Evolutionary conservation across 30 jellyfish, hydroid and myxozoan species (phyloP).

Genomic region (Clytia hemisphaerica): DNA sequence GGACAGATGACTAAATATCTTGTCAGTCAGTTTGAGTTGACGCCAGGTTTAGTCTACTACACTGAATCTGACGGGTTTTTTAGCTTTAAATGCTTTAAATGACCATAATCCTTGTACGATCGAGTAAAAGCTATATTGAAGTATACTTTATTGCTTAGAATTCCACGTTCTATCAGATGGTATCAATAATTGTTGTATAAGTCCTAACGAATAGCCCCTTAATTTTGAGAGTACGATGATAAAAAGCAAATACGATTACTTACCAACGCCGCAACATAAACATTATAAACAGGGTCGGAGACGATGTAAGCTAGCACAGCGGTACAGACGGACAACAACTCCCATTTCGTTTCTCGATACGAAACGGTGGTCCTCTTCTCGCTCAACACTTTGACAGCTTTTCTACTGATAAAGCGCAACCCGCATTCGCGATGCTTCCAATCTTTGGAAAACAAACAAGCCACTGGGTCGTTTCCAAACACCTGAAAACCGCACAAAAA

Average conservation of each 20-base stretch:
- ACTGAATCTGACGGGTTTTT: too few relatives aligned
- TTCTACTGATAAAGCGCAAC: slow-evolving; percentile 82
- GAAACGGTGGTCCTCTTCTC: slow-evolving; percentile 69
- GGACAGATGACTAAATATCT: too few relatives aligned
- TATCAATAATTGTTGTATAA: too few relatives aligned
- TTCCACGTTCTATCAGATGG: too few relatives aligned
- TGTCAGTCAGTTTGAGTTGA: too few relatives aligned
- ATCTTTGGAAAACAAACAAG: slow-evolving; percentile 86
- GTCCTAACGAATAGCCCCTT: too few relatives aligned
- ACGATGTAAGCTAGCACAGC: slow-evolving; percentile 61
- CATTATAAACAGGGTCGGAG: slow-evolving; percentile 93
- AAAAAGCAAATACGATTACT: slow-evolving; percentile 10
- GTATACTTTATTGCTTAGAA: too few relatives aligned
- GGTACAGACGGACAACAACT: slow-evolving; percentile 55
- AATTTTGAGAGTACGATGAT: too few relatives aligned
- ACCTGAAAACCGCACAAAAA: slow-evolving; percentile 20
- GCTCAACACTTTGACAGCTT: slow-evolving; percentile 61
- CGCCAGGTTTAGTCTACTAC: too few relatives aligned
- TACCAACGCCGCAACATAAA: slow-evolving; percentile 89
- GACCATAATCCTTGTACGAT: too few relatives aligned
- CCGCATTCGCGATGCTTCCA: slow-evolving; percentile 97
- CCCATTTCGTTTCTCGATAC: slow-evolving; percentile 64
- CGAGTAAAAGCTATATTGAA: too few relatives aligned
- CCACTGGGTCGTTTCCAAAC: slow-evolving; percentile 85
- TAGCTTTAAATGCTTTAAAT: too few relatives aligned